A percentile compares a stretch with the other conserved stretches of the same genome.
Evolutionary conservation across 2,113 vertebrate genomes (phyloP).

Genomic region (Archilochus colubris): DNA sequence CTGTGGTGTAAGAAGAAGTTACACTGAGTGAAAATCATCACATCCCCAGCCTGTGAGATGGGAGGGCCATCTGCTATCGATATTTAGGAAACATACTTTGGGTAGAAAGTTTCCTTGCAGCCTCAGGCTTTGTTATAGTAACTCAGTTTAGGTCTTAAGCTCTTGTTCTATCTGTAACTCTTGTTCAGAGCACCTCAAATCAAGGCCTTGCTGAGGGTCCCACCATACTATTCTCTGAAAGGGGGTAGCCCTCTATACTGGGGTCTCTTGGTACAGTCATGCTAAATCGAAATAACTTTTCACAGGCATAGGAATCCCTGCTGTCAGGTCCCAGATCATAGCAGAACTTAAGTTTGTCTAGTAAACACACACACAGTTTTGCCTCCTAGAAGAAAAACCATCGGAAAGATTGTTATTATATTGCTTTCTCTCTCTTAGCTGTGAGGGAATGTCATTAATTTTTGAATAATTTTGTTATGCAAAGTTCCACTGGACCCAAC

Average conservation of each 20-base stretch:
- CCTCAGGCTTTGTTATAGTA: not conserved
- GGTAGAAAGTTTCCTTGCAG: not conserved
- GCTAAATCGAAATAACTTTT: not conserved
- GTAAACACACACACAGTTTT: not conserved
- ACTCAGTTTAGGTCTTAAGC: not conserved
- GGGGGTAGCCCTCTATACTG: not conserved
- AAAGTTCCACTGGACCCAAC: not conserved
- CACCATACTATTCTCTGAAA: not conserved
- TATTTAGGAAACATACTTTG: not conserved
- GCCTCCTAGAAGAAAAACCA: constrained; percentile 1
- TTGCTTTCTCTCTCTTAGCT: not conserved
- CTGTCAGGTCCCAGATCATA: not conserved
- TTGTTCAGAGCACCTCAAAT: not conserved
- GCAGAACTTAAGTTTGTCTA: not conserved
- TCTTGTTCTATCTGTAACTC: not conserved
- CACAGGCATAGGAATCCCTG: not conserved
- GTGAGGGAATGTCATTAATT: not conserved
- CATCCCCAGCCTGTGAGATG: not conserved
- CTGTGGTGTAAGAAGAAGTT: not conserved
- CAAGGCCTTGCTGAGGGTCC: not conserved
- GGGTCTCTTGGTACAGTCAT: not conserved
- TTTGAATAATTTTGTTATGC: constrained; percentile 4
- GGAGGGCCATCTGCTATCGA: not conserved
- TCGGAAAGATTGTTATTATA: not conserved
- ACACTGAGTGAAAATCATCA: not conserved